phyloP scores from a whole-genome alignment of 2,797 vertebrate genomes.

The Kryptolebias ocellatus region DNA sequence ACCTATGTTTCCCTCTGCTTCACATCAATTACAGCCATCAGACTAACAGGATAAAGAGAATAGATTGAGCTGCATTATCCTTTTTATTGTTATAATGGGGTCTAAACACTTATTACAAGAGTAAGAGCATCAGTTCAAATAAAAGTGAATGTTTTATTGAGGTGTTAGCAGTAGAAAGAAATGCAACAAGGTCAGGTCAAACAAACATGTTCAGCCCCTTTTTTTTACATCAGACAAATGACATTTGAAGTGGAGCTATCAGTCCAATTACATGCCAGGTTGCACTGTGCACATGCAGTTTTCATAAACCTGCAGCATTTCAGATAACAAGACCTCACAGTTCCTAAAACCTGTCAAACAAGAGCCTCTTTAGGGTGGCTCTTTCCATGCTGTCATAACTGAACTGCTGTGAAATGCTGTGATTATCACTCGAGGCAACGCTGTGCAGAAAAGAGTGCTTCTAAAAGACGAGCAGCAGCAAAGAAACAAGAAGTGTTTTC shows the following conservation, averaged over 20 bases:
- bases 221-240: constrained; percentile 18
- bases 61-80: constrained; percentile 7
- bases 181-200: constrained; percentile 12
- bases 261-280: constrained; percentile 43
- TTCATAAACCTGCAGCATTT: constrained; percentile 57
- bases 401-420: constrained; percentile 58
- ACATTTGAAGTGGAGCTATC: constrained; percentile 37
- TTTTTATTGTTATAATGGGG: constrained; percentile 5
- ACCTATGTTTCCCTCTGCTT: constrained; percentile 29
- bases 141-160: background rate
- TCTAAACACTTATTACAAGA: constrained; percentile 2
- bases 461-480: constrained; percentile 45
- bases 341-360: constrained; percentile 36
- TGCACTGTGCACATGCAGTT: constrained; percentile 43
- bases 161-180: background rate
- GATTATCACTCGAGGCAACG: constrained; percentile 51
- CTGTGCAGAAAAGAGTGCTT: constrained; percentile 47
- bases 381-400: constrained; percentile 48
- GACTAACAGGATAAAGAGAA: constrained; percentile 16
- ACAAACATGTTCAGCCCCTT: constrained; percentile 18
- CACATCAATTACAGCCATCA: constrained; percentile 27
- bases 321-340: constrained; percentile 45
- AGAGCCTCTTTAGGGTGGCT: constrained; percentile 38
- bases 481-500: constrained; percentile 40
- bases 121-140: constrained; percentile 18